Evolutionary conservation across 2,888 invertebrate species (phyloP), one percentile per base, ranked within the genome.

Genomic region (Tridacna gigas): DNA sequence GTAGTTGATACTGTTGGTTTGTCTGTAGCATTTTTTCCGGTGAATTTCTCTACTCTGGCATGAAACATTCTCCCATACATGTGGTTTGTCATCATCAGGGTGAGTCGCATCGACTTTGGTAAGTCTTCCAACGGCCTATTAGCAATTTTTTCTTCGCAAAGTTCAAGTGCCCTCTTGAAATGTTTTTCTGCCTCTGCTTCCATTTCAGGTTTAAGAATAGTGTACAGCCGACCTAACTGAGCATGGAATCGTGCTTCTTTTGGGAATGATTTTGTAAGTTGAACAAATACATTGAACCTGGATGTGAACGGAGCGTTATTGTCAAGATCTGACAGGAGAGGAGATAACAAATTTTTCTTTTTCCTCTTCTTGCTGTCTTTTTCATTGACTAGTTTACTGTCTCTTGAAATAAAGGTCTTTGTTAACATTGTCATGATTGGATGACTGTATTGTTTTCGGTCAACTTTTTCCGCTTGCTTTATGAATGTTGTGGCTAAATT

Each of bases 221-320:
- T 80, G 74, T 86, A 86, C 69, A 89, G 86, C 13, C 90, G 79
- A 13, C 89, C 90, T 15, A 90, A 83, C 66, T 90, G 90, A 13
- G 90, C 89, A 26, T 73, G 82, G 66, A 86, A 89, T 51, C 86
- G 86, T 45, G 88, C 83, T 66, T 89, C 88, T 69, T 84, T 78
- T 13, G 90, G 89, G 74, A 88, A 90, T 11, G 82, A 74, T 63
- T 83, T 61, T 20, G 87, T 85, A 60, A 90, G 75, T 25, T 83
- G 82, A 47, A 85, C 61, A 18, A 89, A 76, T 7, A 86, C 79
- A 11, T 74, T 63, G 4, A 86, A 67, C 15, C 86, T 66, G 45
- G 83, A 84, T 11, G 83, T 83, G 63, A 69, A 86, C 7, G 74
- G 56, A 63, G 86, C 85, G 37, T 80, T 71, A 4, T 67, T 66